These are phyloP conservation scores for Erythrolamprus reginae DNA, from an alignment of 2,113 vertebrate genomes.

Conservation along the genomic window DNA sequence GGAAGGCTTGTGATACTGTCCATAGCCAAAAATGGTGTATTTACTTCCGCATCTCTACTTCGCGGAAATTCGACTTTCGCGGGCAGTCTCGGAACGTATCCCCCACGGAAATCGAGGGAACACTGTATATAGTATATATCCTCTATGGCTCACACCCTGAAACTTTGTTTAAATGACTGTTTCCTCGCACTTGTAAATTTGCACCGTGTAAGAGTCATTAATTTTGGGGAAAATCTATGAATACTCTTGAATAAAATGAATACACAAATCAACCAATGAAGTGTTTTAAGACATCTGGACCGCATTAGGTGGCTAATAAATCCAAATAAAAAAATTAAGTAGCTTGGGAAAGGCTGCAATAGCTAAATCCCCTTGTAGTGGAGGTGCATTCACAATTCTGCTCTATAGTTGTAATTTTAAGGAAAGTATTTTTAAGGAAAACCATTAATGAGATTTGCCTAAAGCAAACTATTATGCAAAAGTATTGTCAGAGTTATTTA, in stretches of 20 bases:
- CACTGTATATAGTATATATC: too few relatives aligned
- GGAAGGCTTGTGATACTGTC: too few relatives aligned
- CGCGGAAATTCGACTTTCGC: too few relatives aligned
- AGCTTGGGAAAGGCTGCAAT: not conserved
- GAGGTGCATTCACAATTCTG: not conserved
- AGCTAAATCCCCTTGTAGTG: not conserved
- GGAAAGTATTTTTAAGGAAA: not conserved
- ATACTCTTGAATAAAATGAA: not conserved
- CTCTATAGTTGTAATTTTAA: not conserved
- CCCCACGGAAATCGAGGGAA: too few relatives aligned
- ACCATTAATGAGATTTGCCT: not conserved
- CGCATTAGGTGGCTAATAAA: not conserved
- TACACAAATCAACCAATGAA: not conserved
- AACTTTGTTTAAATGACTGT: too few relatives aligned
- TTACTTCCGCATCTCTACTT: too few relatives aligned
- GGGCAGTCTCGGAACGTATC: too few relatives aligned
- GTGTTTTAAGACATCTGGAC: not conserved
- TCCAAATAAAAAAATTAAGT: not conserved
- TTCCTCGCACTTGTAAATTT: too few relatives aligned
- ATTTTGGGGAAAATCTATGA: not conserved
- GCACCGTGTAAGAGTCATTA: not conserved
- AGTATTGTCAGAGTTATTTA: not conserved
- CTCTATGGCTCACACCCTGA: too few relatives aligned
- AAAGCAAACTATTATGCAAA: not conserved
- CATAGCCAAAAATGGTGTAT: too few relatives aligned